Evolutionary conservation across 2,888 invertebrate species (phyloP).

Genomic region (Siphlonurus alternatus): DNA sequence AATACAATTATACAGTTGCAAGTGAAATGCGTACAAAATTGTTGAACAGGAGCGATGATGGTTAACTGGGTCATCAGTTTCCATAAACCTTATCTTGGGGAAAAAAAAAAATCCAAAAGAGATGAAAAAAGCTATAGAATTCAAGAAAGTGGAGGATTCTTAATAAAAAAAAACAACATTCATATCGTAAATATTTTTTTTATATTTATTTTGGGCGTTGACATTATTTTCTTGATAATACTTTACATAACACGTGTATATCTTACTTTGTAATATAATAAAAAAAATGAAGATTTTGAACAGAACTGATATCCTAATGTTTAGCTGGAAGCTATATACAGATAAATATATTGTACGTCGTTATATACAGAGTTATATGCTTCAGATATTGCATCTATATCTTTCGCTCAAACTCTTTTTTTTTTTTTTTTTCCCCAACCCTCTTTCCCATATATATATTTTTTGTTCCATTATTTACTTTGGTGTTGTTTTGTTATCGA

Average conservation of each 20-base stretch:
- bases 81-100: too few species aligned
- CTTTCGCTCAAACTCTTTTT: too few species aligned
- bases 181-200: not conserved
- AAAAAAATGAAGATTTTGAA: not conserved
- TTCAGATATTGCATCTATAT: not conserved
- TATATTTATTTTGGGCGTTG: not conserved
- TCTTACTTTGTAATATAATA: too few species aligned
- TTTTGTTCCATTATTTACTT: not conserved
- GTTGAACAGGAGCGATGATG: too few species aligned
- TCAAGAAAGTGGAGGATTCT: too few species aligned
- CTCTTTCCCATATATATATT: not conserved
- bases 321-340: too few species aligned
- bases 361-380: too few species aligned
- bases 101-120: too few species aligned
- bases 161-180: not conserved
- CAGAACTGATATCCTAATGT: not conserved
- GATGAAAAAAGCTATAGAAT: too few species aligned
- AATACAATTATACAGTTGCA: too few species aligned
- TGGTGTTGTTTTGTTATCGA: not conserved
- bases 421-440: not conserved
- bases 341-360: not conserved
- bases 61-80: too few species aligned
- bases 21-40: too few species aligned
- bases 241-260: not conserved
- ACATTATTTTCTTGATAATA: not conserved